These are phyloP conservation scores for Muschampia plurimacula DNA, from an alignment of 2,888 invertebrate species.

Conservation along the genomic window DNA sequence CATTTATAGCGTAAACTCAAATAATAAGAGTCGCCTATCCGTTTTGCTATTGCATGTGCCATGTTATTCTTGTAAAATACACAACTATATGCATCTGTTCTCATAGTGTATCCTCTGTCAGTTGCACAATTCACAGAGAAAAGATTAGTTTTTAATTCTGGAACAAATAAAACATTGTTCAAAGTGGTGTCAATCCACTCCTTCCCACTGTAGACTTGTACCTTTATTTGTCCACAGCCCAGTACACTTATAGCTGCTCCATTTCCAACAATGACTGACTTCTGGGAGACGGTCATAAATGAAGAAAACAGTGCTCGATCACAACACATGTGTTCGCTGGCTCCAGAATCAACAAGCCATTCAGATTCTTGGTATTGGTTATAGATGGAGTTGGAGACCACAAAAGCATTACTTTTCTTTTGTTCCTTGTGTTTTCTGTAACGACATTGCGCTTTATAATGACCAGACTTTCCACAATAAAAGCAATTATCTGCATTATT, in stretches of 20 bases:
- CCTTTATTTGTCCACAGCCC: slow-evolving; percentile 45
- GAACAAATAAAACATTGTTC: slow-evolving; percentile 48
- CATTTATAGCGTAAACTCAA: slow-evolving; percentile 44
- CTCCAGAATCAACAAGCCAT: slow-evolving; percentile 48
- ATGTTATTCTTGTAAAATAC: slow-evolving; percentile 26
- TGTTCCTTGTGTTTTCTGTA: background rate
- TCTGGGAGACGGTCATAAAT: slow-evolving; percentile 25
- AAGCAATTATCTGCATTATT: slow-evolving; percentile 18
- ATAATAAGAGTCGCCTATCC: slow-evolving; percentile 43
- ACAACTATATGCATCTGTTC: slow-evolving; percentile 1
- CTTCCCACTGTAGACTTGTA: slow-evolving; percentile 44
- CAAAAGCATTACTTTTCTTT: slow-evolving; percentile 11
- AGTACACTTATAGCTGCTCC: slow-evolving; percentile 38
- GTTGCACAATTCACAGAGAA: slow-evolving; percentile 16
- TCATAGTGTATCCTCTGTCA: slow-evolving; percentile 4
- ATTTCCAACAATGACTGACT: slow-evolving; percentile 45
- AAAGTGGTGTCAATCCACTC: slow-evolving; percentile 48
- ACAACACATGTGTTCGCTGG: slow-evolving; percentile 48
- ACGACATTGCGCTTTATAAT: slow-evolving; percentile 18
- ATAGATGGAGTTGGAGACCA: background rate
- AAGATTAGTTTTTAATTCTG: slow-evolving; percentile 34
- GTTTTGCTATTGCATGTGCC: slow-evolving; percentile 44
- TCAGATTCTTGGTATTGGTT: slow-evolving; percentile 36
- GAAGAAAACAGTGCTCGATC: slow-evolving; percentile 42
- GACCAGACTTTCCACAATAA: slow-evolving; percentile 34